phyloP scores from a whole-genome alignment of 2,797 vertebrate genomes.

The Kryptolebias ocellatus region DNA sequence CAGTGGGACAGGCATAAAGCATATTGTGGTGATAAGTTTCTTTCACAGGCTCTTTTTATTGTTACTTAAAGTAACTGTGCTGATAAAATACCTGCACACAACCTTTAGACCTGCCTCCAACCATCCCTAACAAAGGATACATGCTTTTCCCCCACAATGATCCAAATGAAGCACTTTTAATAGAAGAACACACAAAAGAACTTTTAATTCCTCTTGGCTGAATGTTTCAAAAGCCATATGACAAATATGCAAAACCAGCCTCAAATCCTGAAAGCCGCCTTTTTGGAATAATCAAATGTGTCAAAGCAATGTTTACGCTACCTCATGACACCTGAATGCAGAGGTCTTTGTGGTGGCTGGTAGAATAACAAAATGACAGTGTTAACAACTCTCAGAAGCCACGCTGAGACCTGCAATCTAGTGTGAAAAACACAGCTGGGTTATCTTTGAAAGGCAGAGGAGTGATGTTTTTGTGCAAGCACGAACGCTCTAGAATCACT shows the following conservation, averaged over 20 bases:
- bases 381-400: conserved; percentile 59
- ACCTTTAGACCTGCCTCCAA: conserved; percentile 29
- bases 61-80: conserved; percentile 41
- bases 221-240: conserved; percentile 64
- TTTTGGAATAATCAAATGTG: conserved; percentile 65
- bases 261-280: conserved; percentile 40
- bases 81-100: conserved; percentile 63
- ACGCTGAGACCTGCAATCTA: conserved; percentile 46
- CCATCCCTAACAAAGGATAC: conserved; percentile 50
- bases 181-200: conserved; percentile 63
- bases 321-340: conserved; percentile 65
- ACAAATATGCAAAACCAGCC: conserved; percentile 71
- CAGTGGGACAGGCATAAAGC: conserved; percentile 67
- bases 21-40: conserved; percentile 74
- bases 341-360: conserved; percentile 43
- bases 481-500: conserved; percentile 66
- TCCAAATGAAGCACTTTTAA: conserved; percentile 69
- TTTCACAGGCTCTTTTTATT: conserved; percentile 62
- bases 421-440: conserved; percentile 28
- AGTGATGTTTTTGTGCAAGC: conserved; percentile 57
- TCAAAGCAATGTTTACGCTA: conserved; percentile 73
- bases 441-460: conserved; percentile 48
- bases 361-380: conserved; percentile 63
- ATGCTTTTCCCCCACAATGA: conserved; percentile 36
- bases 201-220: conserved; percentile 59